phyloP scores from a whole-genome alignment of 2,113 vertebrate genomes.

The Heterochromis multidens region DNA sequence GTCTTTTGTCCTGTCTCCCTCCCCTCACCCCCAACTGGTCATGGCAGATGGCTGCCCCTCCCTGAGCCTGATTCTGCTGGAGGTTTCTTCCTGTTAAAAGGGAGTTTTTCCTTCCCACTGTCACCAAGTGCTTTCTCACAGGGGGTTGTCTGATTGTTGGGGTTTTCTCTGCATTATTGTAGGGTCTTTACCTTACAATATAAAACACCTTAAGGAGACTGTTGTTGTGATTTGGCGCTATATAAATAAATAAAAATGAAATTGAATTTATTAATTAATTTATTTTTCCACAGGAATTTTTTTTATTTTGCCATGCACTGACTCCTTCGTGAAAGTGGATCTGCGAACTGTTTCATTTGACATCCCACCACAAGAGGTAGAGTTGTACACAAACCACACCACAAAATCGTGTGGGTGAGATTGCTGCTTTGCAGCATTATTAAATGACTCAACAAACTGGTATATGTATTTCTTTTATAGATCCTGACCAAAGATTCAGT shows the following conservation, averaged over 20 bases:
- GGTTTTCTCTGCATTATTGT: no score
- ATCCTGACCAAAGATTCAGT: constrained; percentile 89
- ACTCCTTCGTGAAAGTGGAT: constrained; percentile 92
- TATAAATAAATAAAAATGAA: neutral
- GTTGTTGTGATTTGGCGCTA: no score
- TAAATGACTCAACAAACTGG: neutral
- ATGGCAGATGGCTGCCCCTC: no score
- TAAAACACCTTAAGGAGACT: no score
- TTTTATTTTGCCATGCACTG: constrained; percentile 92
- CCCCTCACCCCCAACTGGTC: no score
- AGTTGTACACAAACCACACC: neutral
- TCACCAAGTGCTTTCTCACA: no score
- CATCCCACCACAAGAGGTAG: constrained; percentile 96
- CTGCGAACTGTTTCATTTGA: constrained; percentile 96
- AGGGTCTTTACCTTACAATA: no score
- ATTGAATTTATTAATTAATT: neutral
- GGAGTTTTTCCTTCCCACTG: no score
- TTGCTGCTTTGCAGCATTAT: neutral
- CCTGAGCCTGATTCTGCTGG: no score
- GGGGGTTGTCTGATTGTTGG: no score
- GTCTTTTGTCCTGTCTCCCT: no score
- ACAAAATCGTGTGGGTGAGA: neutral
- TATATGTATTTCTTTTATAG: constrained; percentile 43
- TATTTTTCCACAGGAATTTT: constrained; percentile 84
- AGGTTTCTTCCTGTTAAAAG: no score